Conservation (phyloP, 2,797 vertebrate genomes). For the Poecilia gillii region DNA sequence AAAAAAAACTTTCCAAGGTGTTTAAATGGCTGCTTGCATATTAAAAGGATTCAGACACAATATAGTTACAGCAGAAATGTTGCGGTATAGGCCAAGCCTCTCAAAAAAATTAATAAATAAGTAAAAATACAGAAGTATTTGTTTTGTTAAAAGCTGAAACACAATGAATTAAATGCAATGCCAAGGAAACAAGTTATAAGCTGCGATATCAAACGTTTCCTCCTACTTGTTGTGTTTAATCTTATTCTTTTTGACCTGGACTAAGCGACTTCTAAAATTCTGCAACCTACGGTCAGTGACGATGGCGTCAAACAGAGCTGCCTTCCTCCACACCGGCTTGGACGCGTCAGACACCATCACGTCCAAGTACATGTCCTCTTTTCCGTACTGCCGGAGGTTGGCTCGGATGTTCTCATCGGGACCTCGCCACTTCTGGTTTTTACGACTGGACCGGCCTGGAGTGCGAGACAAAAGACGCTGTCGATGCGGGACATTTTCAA, state of each 20-base stretch:
- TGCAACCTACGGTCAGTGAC: conserved; percentile 91
- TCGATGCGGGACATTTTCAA: neutral
- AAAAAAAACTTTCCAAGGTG: neutral
- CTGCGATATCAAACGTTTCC: neutral
- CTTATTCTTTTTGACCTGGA: neutral
- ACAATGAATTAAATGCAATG: neutral
- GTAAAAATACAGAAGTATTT: neutral
- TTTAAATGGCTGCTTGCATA: neutral
- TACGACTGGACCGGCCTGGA: conserved; percentile 93
- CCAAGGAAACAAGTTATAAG: neutral
- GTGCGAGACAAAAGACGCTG: conserved; percentile 8
- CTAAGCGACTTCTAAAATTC: neutral
- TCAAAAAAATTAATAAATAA: neutral
- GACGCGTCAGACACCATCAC: conserved; percentile 94
- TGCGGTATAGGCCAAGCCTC: neutral
- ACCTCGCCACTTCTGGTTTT: conserved; percentile 97
- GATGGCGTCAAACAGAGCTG: conserved; percentile 89
- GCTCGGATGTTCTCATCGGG: conserved; percentile 98
- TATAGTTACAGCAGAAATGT: neutral
- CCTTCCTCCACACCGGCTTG: conserved; percentile 88
- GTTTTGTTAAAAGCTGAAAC: neutral
- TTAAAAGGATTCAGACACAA: neutral
- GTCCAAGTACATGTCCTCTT: conserved; percentile 90
- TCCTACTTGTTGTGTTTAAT: neutral
- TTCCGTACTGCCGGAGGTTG: conserved; percentile 93